phyloP scores from a whole-genome alignment of 37 sponge, comb jelly and placozoan species.

The Ianthella basta region DNA sequence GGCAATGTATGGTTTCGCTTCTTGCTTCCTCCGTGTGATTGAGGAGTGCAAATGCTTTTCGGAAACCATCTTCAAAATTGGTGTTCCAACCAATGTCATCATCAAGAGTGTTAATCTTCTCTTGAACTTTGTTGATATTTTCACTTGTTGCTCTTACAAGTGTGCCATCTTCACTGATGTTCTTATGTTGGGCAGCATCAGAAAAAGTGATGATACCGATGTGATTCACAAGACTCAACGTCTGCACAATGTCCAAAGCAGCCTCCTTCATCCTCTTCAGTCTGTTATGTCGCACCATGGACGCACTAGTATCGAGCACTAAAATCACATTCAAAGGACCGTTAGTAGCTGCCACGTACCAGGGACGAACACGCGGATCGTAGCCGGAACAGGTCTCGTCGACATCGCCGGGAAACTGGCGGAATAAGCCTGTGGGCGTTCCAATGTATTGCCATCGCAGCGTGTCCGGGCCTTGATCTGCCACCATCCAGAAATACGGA shows the following conservation, averaged over 20 bases:
- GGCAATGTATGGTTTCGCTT: neutral
- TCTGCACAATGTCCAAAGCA: constrained; percentile 2
- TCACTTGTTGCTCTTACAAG: neutral
- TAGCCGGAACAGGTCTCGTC: constrained; percentile 24
- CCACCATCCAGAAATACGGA: neutral
- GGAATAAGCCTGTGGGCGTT: constrained; percentile 15
- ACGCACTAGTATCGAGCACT: constrained; percentile 21
- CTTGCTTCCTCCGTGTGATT: neutral
- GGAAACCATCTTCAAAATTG: constrained; percentile 19
- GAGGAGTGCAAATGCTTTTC: neutral
- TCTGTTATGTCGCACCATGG: neutral
- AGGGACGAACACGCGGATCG: constrained; percentile 54
- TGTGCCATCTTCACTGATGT: neutral
- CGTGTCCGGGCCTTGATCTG: neutral
- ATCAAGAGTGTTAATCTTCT: neutral
- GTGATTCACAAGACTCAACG: constrained; percentile 15
- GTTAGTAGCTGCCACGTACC: constrained; percentile 47
- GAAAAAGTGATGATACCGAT: constrained; percentile 13
- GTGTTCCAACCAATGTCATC: neutral
- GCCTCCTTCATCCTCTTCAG: neutral
- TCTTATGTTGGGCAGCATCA: neutral
- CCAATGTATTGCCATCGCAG: constrained; percentile 33
- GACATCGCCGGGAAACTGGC: neutral
- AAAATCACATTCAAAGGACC: constrained; percentile 46
- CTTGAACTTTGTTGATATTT: neutral